Conservation (phyloP, 64 coral and sea anemone species). For the Acropora yongei region DNA sequence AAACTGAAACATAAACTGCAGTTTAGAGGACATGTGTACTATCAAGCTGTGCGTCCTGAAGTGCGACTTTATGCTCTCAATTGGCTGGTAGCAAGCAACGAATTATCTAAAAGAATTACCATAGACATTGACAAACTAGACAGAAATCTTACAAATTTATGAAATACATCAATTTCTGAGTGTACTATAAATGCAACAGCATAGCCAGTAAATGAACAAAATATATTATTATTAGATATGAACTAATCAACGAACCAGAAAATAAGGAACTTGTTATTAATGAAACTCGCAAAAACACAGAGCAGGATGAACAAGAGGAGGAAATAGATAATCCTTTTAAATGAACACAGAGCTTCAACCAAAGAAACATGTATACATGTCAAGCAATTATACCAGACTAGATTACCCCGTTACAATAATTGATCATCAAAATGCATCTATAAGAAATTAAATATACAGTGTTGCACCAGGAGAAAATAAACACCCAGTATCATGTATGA, state of each 20-base stretch:
- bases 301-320: constrained; percentile 33
- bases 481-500: constrained; percentile 46
- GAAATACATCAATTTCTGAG: constrained; percentile 60
- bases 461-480: constrained; percentile 64
- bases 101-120: constrained; percentile 68
- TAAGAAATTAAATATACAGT: constrained; percentile 70
- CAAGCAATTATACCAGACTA: constrained; percentile 84
- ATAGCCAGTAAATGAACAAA: constrained; percentile 20
- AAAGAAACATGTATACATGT: constrained; percentile 75
- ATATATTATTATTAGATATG: no score
- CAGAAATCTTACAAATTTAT: constrained; percentile 63
- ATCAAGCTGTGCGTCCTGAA: constrained; percentile 68
- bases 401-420: constrained; percentile 70
- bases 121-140: constrained; percentile 64
- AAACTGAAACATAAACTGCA: constrained; percentile 78
- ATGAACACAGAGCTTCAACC: constrained; percentile 77
- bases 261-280: constrained; percentile 59
- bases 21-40: constrained; percentile 82
- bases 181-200: constrained; percentile 38
- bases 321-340: constrained; percentile 74
- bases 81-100: constrained; percentile 58
- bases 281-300: constrained; percentile 49
- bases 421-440: constrained; percentile 51
- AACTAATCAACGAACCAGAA: constrained; percentile 58
- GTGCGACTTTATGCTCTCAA: constrained; percentile 45